phyloP scores from a whole-genome alignment of 2,113 vertebrate species.

The Heloderma charlesbogerti region DNA sequence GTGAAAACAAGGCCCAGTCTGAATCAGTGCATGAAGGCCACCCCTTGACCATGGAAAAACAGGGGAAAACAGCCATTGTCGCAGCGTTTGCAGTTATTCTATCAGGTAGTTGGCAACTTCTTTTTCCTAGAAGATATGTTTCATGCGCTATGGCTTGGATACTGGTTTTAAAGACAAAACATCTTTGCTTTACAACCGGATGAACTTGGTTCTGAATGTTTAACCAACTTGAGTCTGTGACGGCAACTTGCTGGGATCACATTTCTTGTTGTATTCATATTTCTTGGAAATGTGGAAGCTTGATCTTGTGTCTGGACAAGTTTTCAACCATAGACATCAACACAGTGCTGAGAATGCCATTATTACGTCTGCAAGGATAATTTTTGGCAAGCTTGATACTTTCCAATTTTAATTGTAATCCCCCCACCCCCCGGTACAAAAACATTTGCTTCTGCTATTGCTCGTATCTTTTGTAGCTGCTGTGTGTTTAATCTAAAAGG shows the following conservation, averaged over 20 bases:
- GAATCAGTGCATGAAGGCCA: background rate
- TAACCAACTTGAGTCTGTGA: background rate
- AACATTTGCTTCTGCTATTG: background rate
- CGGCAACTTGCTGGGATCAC: background rate
- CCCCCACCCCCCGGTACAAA: background rate
- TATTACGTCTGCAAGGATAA: background rate
- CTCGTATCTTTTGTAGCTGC: conserved; percentile 8
- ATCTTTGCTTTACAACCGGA: background rate
- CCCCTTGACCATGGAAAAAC: background rate
- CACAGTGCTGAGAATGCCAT: background rate
- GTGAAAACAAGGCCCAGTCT: background rate
- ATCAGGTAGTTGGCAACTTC: background rate
- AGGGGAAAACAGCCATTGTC: background rate
- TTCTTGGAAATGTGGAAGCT: conserved; percentile 16
- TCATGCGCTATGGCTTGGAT: background rate
- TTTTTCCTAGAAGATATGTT: background rate
- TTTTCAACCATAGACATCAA: background rate
- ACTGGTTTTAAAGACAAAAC: background rate
- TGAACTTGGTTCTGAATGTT: background rate
- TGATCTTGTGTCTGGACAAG: background rate
- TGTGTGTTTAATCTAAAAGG: background rate
- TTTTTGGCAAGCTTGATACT: background rate
- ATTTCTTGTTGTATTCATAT: background rate
- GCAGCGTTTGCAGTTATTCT: background rate
- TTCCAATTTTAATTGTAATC: background rate